Evolutionary conservation across 2,888 invertebrate genomes (phyloP), one percentile per base, ranked within the genome.

Genomic region (Lucinisca nassula): DNA sequence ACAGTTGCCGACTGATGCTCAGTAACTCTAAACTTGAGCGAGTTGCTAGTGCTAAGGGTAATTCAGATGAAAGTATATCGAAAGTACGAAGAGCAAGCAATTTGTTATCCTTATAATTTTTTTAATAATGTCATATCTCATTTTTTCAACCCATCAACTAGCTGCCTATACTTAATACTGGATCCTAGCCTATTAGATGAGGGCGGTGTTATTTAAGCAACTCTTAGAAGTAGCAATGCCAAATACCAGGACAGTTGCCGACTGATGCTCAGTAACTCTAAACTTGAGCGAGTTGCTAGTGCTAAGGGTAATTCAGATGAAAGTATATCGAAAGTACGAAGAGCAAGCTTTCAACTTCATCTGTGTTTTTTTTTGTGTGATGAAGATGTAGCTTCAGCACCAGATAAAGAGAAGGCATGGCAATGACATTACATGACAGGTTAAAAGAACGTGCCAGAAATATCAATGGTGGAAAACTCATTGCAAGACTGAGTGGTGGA

Each of bases 231-330:
- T 12, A 89, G 83, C n/a, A 40, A 84, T 24, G 89, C 91, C 70
- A 79, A 89, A 37, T 90, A 92, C 38, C 92, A 90, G 55, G 55
- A 85, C 67, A 84, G 76, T 51, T 89, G 84, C 70, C 37, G 83
- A 51, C 45, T 82, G 12, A 30, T 79, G 76, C 87, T 86, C 35
- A 88, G 80, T 79, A 88, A n/a, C n/a, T n/a, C n/a, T n/a, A n/a
- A n/a, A n/a, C n/a, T n/a, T n/a, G n/a, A n/a, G n/a, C n/a, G n/a
- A 30, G 85, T 76, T 55, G 58, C 40, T 49, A 61, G 21, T 27
- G 24, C 61, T 27, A 10, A 32, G 17, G 30, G 51, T 10, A 6
- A 61, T n/a, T 24, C 67, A 51, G 76, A 58, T 24, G 73, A 74
- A 10, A 58, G 45, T 17, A 32, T 30, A 21, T 55, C 27, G 2